Conservation (phyloP, 1,140 invertebrate species). For the Cyrtorhinus lividipennis region DNA sequence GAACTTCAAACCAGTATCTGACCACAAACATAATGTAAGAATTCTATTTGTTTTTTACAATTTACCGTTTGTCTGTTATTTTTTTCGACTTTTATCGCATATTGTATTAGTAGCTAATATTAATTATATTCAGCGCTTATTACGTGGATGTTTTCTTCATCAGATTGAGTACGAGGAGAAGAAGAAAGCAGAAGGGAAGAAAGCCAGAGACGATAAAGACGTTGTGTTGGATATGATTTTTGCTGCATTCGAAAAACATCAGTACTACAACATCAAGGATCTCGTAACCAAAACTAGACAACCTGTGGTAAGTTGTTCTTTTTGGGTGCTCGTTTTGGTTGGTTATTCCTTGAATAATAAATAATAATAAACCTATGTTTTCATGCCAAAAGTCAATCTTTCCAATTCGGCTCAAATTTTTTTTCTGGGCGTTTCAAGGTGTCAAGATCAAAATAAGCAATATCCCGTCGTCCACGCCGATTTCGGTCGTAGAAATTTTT, state of each 20-base stretch:
- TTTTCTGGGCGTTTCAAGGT: too few species aligned
- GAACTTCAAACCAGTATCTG: constrained; percentile 74
- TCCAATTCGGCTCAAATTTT: too few species aligned
- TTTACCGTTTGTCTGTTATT: too few species aligned
- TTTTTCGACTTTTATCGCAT: too few species aligned
- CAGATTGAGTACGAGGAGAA: constrained; percentile 76
- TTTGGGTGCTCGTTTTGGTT: too few species aligned
- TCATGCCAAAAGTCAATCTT: too few species aligned
- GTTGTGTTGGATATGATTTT: constrained; percentile 91
- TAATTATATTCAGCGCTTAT: neutral
- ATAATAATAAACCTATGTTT: too few species aligned
- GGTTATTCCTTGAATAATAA: too few species aligned
- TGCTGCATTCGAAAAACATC: constrained; percentile 97
- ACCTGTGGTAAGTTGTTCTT: constrained; percentile 53
- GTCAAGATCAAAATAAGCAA: too few species aligned
- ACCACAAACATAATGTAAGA: constrained; percentile 80
- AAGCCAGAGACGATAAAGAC: constrained; percentile 87
- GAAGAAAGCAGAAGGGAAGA: constrained; percentile 84
- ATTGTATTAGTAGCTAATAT: neutral
- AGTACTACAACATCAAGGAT: constrained; percentile 98
- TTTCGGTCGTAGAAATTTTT: too few species aligned
- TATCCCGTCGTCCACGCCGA: too few species aligned
- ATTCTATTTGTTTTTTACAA: too few species aligned
- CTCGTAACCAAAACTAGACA: constrained; percentile 75
- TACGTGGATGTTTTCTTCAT: constrained; percentile 26